Conservation (phyloP, 2,113 vertebrate genomes). For the Mirounga angustirostris region DNA sequence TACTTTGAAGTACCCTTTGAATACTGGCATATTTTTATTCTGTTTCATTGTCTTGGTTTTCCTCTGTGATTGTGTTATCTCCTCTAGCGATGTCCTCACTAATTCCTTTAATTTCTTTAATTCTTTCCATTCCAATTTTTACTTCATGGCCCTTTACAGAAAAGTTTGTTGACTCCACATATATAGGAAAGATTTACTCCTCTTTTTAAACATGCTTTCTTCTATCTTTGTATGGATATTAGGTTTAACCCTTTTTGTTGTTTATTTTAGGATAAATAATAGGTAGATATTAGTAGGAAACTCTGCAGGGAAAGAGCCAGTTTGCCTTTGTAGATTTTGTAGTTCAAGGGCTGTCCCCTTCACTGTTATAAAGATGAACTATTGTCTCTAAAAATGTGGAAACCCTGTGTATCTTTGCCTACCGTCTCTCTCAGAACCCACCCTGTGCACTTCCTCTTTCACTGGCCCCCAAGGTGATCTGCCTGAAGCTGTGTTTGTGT, state of each 20-base stretch:
- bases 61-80: neutral
- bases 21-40: neutral
- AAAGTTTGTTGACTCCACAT: neutral
- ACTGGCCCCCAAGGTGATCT: fast-evolving
- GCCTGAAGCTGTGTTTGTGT: too few species aligned
- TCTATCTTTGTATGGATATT: neutral
- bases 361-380: too few species aligned
- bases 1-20: neutral
- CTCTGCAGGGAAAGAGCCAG: neutral
- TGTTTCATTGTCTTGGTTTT: neutral
- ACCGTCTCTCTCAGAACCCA: fast-evolving
- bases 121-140: neutral
- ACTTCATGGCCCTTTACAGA: neutral
- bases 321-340: neutral
- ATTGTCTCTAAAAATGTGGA: neutral
- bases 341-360: neutral
- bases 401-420: neutral
- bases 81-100: neutral
- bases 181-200: neutral
- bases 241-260: neutral
- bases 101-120: neutral
- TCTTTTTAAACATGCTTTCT: neutral
- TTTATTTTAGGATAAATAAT: neutral
- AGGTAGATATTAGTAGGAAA: too few species aligned
- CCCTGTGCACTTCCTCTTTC: fast-evolving